Evolutionary conservation across 2,113 vertebrate genomes (phyloP).

Genomic region (Sarotherodon lohbergeri): DNA sequence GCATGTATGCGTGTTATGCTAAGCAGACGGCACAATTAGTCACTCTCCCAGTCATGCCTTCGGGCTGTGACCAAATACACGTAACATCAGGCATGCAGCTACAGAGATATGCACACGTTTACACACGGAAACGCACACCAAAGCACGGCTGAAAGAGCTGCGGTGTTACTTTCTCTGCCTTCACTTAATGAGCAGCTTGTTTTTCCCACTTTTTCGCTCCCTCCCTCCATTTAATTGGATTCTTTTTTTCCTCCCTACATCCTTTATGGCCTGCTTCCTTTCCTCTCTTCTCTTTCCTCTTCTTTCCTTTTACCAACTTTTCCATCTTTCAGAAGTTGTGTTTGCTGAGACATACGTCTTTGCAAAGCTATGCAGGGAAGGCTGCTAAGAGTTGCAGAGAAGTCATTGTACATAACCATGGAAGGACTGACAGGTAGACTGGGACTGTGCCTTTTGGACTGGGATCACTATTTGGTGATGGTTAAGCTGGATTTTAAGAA

Average conservation of each 20-base stretch:
- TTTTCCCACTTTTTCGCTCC: not conserved
- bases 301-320: not conserved
- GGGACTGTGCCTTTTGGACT: not conserved
- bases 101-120: not conserved
- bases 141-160: not conserved
- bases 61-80: conserved; percentile 3
- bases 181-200: not conserved
- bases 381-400: not conserved
- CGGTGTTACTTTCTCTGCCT: conserved; percentile 1
- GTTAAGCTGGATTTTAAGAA: not conserved
- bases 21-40: conserved; percentile 58
- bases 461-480: not conserved
- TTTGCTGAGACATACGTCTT: not conserved
- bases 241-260: not conserved
- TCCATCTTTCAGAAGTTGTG: not conserved
- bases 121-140: not conserved
- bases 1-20: conserved; percentile 14
- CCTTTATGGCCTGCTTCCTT: not conserved
- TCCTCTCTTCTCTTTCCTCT: not conserved
- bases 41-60: conserved; percentile 37
- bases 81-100: conserved; percentile 33
- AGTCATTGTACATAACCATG: not conserved
- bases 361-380: not conserved
- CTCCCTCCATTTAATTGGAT: not conserved
- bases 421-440: not conserved